Evolutionary conservation across 1,140 invertebrate species (phyloP).

Genomic region (Trichomalopsis sarcophagae): DNA sequence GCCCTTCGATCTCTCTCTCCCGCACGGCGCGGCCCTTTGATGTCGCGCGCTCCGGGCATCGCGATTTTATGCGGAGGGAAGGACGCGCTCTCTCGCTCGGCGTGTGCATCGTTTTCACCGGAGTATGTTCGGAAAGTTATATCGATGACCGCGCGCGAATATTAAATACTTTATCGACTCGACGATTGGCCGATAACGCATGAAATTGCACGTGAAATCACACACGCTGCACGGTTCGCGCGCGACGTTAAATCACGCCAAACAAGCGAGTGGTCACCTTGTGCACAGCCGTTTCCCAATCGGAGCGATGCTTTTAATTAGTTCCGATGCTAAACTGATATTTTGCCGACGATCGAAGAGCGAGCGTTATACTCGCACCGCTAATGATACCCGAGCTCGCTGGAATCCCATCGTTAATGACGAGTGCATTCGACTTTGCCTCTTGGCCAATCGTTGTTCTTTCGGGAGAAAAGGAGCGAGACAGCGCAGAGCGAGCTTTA

Average conservation of each 20-base stretch:
- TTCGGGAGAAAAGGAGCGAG: background rate
- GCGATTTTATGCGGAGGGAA: background rate
- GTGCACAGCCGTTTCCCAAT: background rate
- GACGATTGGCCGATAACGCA: too few species aligned
- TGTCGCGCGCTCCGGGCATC: background rate
- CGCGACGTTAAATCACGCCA: too few species aligned
- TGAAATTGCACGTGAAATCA: too few species aligned
- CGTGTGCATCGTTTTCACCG: too few species aligned
- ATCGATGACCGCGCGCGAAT: too few species aligned
- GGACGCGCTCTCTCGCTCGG: too few species aligned
- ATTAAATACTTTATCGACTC: too few species aligned
- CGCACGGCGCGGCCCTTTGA: background rate
- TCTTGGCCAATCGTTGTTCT: slow-evolving; percentile 1
- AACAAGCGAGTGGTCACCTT: too few species aligned
- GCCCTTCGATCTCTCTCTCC: slow-evolving; percentile 15
- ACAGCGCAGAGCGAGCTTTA: background rate
- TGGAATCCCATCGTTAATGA: background rate
- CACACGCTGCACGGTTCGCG: too few species aligned
- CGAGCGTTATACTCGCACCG: too few species aligned
- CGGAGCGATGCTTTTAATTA: background rate
- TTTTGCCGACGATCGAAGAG: background rate
- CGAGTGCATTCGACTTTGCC: background rate
- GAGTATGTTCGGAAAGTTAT: too few species aligned
- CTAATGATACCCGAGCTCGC: too few species aligned
- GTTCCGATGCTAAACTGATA: background rate